phyloP scores from a whole-genome alignment of 2,797 vertebrate genomes.

The Leucoraja ocellata region DNA sequence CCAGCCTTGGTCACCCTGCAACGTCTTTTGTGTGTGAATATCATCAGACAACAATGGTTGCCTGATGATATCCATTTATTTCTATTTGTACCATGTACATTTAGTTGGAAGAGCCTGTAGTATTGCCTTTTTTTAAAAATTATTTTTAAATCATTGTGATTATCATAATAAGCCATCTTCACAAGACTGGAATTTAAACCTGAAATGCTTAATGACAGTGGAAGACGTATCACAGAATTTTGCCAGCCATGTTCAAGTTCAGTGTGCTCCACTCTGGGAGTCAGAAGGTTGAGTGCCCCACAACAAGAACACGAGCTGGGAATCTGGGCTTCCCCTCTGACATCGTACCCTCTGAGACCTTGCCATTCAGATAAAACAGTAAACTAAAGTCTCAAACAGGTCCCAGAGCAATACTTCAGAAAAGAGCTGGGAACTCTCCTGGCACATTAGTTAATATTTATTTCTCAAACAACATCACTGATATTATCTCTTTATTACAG shows the following conservation, averaged over 20 bases:
- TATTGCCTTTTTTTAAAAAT: too few relatives aligned
- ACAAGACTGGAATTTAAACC: too few relatives aligned
- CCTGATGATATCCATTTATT: too few relatives aligned
- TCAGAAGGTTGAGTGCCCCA: not conserved
- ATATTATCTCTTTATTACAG: not conserved
- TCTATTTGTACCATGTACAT: too few relatives aligned
- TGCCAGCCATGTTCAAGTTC: not conserved
- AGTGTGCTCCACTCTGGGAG: not conserved
- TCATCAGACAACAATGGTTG: too few relatives aligned
- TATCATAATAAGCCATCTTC: too few relatives aligned
- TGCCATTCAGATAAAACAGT: not conserved
- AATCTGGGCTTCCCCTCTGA: not conserved
- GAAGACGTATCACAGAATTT: not conserved
- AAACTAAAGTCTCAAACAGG: not conserved
- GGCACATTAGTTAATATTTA: not conserved
- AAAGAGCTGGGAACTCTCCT: not conserved
- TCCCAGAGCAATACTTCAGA: not conserved
- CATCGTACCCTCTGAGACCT: too few relatives aligned
- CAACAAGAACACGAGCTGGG: not conserved
- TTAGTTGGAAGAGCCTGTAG: too few relatives aligned
- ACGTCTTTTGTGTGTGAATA: too few relatives aligned
- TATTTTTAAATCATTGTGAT: not conserved
- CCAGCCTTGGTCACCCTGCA: too few relatives aligned
- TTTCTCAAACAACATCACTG: not conserved
- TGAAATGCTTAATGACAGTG: not conserved